A percentile compares a stretch with the other conserved stretches of the same genome.
Conservation (phyloP, 1,140 invertebrate species). For the Argopecten irradians region DNA sequence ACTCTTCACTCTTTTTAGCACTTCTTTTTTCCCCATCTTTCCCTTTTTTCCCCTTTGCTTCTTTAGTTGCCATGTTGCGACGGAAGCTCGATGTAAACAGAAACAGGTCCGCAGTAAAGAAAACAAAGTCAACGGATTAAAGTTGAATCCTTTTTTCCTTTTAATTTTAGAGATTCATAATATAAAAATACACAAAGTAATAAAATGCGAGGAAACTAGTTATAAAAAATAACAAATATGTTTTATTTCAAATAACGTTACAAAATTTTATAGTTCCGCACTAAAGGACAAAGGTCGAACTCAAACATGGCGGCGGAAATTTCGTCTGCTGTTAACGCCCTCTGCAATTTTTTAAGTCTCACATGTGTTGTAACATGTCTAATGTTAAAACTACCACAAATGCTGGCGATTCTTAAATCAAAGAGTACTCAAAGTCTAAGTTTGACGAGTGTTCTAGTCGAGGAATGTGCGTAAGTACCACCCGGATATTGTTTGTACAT, state of each 20-base stretch:
- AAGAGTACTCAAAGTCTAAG: constrained; percentile 53
- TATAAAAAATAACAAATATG: neutral
- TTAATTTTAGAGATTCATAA: neutral
- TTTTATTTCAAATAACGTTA: neutral
- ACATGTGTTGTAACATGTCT: constrained; percentile 50
- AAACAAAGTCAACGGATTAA: neutral
- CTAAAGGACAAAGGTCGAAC: neutral
- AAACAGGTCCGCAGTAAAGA: constrained; percentile 52
- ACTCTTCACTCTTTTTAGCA: constrained; percentile 68
- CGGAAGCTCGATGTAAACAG: constrained; percentile 63
- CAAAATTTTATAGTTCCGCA: neutral
- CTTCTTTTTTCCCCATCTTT: constrained; percentile 66
- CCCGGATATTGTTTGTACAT: neutral
- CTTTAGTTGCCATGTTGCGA: constrained; percentile 69
- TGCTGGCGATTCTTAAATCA: constrained; percentile 45
- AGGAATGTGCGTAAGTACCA: constrained; percentile 53
- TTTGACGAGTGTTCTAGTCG: constrained; percentile 51
- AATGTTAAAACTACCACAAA: constrained; percentile 56
- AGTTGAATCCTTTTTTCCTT: neutral
- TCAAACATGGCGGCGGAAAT: constrained; percentile 30
- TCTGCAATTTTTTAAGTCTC: constrained; percentile 51
- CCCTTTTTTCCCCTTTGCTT: constrained; percentile 58
- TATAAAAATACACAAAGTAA: neutral
- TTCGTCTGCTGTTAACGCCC: constrained; percentile 25
- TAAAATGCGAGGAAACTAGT: too few relatives aligned